Evolutionary conservation across 2,888 invertebrate species (phyloP), one percentile per base, ranked within the genome.

Genomic region (Drosophila paranaensis): DNA sequence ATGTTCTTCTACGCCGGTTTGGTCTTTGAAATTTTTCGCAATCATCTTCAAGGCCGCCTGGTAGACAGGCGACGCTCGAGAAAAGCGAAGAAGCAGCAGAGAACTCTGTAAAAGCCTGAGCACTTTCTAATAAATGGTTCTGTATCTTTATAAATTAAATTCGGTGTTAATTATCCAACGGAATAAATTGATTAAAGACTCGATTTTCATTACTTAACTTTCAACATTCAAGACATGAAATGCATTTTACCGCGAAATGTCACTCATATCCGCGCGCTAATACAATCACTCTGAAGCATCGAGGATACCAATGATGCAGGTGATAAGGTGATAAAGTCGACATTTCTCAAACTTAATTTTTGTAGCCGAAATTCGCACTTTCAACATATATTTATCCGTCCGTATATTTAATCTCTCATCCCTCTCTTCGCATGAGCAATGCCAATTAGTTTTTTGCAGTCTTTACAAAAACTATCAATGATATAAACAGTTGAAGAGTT

Each of bases 1-100:
- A 16, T 56, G 56, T 33, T 42, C 42, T 56, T 42, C 43, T 56
- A 43, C 20, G 42, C 42, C 16, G 33, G 50, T 1, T 35, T 50
- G 50, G 50, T 50, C 16, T 35, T 33, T 16, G 33, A 50, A 50
- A 50, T 50, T 1, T 50, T 50, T 50, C 33, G 50, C 11, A 50
- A 50, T n/a, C 50, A 50, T 13, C 16, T 50, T 13, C 33, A 33
- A 50, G 16, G 16, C 16, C 50, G 13, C 8, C 14, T 16, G 8
- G 33, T 13, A 11, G 16, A 20, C 30, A 2, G 42, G 4, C 20
- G 30, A 9, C 40, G 40, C 5, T 39, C 16, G 53, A 37, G 14
- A 14, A 35, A 43, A 10, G 33, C 33, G 6, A 54, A 54, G 54
- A 27, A 30, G 40, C 40, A 16, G n/a, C 16, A 30, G 40, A 6